Conservation (phyloP, 2,113 vertebrate species). For the Gallinago jamesoni region DNA sequence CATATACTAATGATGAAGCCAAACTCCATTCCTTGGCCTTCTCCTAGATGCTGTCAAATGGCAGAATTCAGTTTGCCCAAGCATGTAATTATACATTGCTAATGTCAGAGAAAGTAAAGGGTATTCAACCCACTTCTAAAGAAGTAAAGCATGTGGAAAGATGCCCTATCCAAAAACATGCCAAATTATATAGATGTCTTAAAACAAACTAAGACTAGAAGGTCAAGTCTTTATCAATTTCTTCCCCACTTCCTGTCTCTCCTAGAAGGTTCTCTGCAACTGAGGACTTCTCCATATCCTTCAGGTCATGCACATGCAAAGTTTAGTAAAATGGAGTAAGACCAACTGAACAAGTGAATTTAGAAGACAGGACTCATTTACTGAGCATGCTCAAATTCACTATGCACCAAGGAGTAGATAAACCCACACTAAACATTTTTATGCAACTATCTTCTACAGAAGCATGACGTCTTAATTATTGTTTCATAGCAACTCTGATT, state of each 20-base stretch:
- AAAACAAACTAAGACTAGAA: constrained; percentile 5
- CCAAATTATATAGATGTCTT: background rate
- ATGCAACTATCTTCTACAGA: background rate
- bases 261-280: constrained; percentile 44
- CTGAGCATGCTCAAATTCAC: constrained; percentile 82
- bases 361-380: constrained; percentile 72
- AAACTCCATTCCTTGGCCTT: background rate
- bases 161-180: background rate
- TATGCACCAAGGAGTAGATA: constrained; percentile 51
- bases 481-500: background rate
- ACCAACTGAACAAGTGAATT: constrained; percentile 30
- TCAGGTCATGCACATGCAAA: constrained; percentile 82
- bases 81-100: background rate
- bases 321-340: constrained; percentile 47
- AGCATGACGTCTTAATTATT: background rate
- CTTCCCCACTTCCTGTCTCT: constrained; percentile 5
- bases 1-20: background rate
- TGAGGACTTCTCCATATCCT: constrained; percentile 58
- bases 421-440: background rate
- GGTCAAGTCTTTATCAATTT: background rate
- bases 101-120: background rate
- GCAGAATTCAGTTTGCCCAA: background rate
- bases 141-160: background rate
- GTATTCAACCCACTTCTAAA: background rate
- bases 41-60: background rate